Evolutionary conservation across 2,888 invertebrate genomes (phyloP), one percentile per base, ranked within the genome.

Genomic region (Gymnoscelis rufifasciata): DNA sequence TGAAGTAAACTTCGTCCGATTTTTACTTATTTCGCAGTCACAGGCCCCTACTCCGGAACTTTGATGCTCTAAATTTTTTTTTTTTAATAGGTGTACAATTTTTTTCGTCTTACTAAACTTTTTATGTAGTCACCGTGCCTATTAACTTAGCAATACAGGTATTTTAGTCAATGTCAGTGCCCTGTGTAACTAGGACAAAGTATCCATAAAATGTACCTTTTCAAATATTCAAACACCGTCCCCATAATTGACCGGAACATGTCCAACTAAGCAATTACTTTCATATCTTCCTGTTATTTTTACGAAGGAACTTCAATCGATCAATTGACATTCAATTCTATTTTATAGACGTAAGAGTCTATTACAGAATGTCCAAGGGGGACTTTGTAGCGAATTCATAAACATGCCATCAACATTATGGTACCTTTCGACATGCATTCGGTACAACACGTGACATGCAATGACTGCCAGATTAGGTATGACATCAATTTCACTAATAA

Each of bases 261-360:
- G 26, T 36, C 35, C 38, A 35, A 33, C 29, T 27, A 30, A 41
- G 29, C 35, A 24, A 47, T 41, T 26, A 27, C 15, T 41, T 40
- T 47, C 24, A 54, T 51, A 27, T 50, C 50, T 55, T 53, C 47
- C 53, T 51, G 47, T 42, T 31, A 38, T 44, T 43, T 10, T 19
- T 49, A 49, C 41, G 51, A 30, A 19, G 26, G 24, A 43, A 27
- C 15, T 28, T 30, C 38, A 27, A 50, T 47, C 36, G 26, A 68
- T 66, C 62, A 64, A 63, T 66, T 71, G 62, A 74, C 69, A 66
- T 55, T 54, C 68, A 66, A 74, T 77, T 78, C 74, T 75, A 74
- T 74, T 65, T 43, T 54, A 37, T 38, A 56, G 66, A 71, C 74
- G 67, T 68, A 54, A 58, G 41, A 78, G 73, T 74, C 10, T 7